These are phyloP conservation scores for Pogonognathellus flavescens DNA, from an alignment of 1,140 invertebrate genomes.

Conservation along the genomic window DNA sequence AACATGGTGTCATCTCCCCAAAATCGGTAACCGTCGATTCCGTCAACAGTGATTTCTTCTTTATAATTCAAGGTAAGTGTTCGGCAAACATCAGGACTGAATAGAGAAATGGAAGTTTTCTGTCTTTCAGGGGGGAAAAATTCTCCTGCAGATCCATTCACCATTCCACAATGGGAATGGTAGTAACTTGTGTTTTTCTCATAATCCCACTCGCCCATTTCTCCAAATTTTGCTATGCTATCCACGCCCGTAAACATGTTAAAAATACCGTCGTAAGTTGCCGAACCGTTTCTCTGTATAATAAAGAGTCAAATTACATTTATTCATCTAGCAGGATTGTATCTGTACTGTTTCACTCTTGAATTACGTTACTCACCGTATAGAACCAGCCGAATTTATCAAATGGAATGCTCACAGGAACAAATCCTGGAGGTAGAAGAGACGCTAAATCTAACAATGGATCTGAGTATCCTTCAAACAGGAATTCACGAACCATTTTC, in stretches of 20 bases:
- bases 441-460: conserved; percentile 77
- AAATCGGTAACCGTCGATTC: conserved; percentile 76
- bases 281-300: conserved; percentile 78
- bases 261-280: conserved; percentile 80
- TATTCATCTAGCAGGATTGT: no score
- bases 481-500: conserved; percentile 79
- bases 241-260: conserved; percentile 80
- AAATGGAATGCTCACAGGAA: conserved; percentile 74
- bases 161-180: conserved; percentile 75
- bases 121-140: conserved; percentile 77
- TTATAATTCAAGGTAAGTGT: conserved; percentile 74
- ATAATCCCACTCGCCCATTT: conserved; percentile 80
- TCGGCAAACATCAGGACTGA: conserved; percentile 69
- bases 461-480: conserved; percentile 85
- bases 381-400: conserved; percentile 88
- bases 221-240: conserved; percentile 77
- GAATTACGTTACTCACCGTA: conserved; percentile 78
- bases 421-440: conserved; percentile 72
- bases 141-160: conserved; percentile 82
- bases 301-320: no score
- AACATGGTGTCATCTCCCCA: conserved; percentile 75
- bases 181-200: conserved; percentile 75
- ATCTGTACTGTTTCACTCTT: no score
- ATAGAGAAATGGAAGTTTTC: conserved; percentile 68
- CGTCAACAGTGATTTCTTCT: conserved; percentile 72